These are phyloP conservation scores for Cheilosia soror DNA, from an alignment of 2,888 invertebrate genomes.

Conservation along the genomic window DNA sequence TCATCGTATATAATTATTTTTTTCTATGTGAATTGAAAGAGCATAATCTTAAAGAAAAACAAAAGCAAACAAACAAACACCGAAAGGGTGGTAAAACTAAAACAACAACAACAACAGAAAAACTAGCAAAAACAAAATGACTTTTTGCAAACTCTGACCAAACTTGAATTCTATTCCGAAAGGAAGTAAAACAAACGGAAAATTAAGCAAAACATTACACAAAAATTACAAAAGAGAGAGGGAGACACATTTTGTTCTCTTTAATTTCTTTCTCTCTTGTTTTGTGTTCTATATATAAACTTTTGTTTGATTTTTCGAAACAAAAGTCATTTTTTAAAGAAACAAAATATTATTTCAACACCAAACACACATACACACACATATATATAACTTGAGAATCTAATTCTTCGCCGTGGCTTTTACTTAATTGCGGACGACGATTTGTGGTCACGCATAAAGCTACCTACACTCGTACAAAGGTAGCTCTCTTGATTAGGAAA, in stretches of 20 bases:
- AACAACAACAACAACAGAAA: constrained; percentile 6
- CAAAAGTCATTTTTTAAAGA: constrained; percentile 8
- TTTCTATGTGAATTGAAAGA: constrained; percentile 26
- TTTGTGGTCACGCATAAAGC: constrained; percentile 19
- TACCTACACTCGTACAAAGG: constrained; percentile 4
- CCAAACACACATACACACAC: neutral
- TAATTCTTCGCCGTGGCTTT: constrained; percentile 21
- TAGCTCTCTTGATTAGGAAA: constrained; percentile 34
- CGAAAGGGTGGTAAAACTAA: constrained; percentile 25
- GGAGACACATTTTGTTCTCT: constrained; percentile 10
- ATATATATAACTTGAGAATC: constrained; percentile 1
- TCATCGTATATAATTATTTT: constrained; percentile 14
- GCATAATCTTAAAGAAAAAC: constrained; percentile 4
- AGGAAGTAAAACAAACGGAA: constrained; percentile 41
- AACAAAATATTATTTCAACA: constrained; percentile 35
- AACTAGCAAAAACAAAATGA: constrained; percentile 50
- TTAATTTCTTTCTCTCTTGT: constrained; percentile 25
- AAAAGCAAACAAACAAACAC: constrained; percentile 5
- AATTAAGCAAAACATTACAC: constrained; percentile 21
- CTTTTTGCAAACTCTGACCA: constrained; percentile 62
- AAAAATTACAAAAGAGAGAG: constrained; percentile 26
- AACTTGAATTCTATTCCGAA: constrained; percentile 60
- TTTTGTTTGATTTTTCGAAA: constrained; percentile 5
- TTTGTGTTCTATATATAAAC: constrained; percentile 7
- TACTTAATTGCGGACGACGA: constrained; percentile 29